These are phyloP conservation scores for Heloderma charlesbogerti DNA, from an alignment of 2,113 vertebrate species.

Conservation along the genomic window DNA sequence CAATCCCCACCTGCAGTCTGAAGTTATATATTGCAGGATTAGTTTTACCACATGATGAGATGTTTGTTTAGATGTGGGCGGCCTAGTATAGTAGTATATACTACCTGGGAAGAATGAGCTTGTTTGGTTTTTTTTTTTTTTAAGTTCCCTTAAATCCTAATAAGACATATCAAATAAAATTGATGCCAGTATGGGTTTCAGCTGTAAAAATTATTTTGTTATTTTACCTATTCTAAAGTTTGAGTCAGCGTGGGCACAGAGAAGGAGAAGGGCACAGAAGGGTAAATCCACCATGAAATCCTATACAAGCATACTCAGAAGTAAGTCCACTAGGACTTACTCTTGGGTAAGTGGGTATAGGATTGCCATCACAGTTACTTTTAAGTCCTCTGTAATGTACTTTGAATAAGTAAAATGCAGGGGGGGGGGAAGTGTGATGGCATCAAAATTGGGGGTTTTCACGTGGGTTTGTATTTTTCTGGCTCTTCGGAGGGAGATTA, in stretches of 20 bases:
- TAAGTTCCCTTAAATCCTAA: background rate
- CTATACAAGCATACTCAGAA: no score
- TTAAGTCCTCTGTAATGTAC: constrained; percentile 21
- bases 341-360: no score
- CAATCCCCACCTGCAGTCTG: background rate
- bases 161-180: background rate
- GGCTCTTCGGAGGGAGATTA: background rate
- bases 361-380: background rate
- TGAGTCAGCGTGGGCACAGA: background rate
- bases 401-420: background rate
- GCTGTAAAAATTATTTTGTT: background rate
- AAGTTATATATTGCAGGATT: background rate
- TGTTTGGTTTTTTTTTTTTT: background rate
- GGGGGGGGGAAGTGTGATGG: background rate
- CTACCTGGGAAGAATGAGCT: background rate
- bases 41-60: background rate
- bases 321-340: no score
- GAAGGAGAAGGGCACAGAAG: background rate
- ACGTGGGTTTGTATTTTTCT: constrained; percentile 18
- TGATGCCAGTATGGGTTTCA: background rate
- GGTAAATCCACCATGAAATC: background rate
- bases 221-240: constrained; percentile 24
- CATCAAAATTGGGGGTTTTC: background rate
- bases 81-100: background rate
- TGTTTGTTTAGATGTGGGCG: background rate